A percentile compares a stretch with the other conserved stretches of the same genome.
Evolutionary conservation across 2,888 invertebrate species (phyloP).

Genomic region (Cantharis flavilabris): DNA sequence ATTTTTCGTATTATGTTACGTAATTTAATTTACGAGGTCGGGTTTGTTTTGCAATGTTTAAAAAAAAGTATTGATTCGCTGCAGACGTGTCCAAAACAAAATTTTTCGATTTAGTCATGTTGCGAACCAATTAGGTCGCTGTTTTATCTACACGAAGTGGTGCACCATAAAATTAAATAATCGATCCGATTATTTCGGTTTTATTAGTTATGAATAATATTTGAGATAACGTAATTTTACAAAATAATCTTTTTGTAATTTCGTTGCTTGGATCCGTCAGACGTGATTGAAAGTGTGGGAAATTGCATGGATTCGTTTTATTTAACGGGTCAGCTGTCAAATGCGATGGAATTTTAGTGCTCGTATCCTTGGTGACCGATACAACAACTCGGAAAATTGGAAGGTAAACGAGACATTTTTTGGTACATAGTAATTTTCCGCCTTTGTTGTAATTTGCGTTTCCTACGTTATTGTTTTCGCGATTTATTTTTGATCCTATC

Average conservation of each 20-base stretch:
- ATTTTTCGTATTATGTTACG: not conserved
- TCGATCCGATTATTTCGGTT: conserved; percentile 28
- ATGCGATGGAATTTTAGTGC: conserved; percentile 48
- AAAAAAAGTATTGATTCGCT: conserved; percentile 11
- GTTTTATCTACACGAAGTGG: conserved; percentile 13
- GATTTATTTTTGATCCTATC: conserved; percentile 26
- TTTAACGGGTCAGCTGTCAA: conserved; percentile 50
- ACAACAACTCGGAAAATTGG: conserved; percentile 57
- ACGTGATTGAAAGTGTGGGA: not conserved
- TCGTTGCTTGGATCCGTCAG: not conserved
- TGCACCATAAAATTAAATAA: conserved; percentile 24
- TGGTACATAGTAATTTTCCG: conserved; percentile 19
- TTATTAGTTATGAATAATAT: conserved; percentile 19
- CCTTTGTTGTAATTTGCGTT: conserved; percentile 22
- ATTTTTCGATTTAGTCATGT: not conserved
- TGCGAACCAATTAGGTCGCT: not conserved
- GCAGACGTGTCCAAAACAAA: conserved; percentile 4
- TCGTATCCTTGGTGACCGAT: conserved; percentile 59
- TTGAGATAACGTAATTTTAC: not conserved
- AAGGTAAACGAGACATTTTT: conserved; percentile 49
- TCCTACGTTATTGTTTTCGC: conserved; percentile 19
- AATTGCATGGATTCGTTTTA: not conserved
- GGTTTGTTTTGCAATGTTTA: not conserved
- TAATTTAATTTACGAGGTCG: not conserved
- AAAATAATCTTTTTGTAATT: not conserved